Percentiles rank a stretch among this genome's conserved stretches.
phyloP scores from a whole-genome alignment of 2,797 vertebrate genomes.

The Leptodactylus fallax region DNA sequence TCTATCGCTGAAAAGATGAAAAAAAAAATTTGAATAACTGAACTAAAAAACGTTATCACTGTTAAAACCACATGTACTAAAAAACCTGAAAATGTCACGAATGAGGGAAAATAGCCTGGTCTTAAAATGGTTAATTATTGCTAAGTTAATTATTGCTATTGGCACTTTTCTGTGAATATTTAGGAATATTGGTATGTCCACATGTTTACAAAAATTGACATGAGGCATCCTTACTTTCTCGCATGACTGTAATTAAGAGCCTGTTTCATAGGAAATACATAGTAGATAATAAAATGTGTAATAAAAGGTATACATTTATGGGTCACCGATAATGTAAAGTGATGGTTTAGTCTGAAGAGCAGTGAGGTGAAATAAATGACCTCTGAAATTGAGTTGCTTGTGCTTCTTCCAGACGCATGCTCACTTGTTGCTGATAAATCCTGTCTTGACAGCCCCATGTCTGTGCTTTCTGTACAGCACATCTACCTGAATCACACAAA shows the following conservation, averaged over 20 bases:
- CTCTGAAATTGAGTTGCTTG: not conserved
- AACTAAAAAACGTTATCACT: too few relatives aligned
- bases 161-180: too few relatives aligned
- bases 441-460: not conserved
- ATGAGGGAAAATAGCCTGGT: too few relatives aligned
- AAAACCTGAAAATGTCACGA: too few relatives aligned
- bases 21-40: too few relatives aligned
- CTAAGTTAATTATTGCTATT: too few relatives aligned
- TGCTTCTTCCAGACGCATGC: not conserved
- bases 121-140: too few relatives aligned
- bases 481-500: slow-evolving; percentile 29
- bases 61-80: too few relatives aligned
- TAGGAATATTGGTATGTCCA: too few relatives aligned
- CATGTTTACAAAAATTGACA: not conserved
- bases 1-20: too few relatives aligned
- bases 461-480: not conserved
- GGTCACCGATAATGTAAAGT: not conserved
- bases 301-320: not conserved
- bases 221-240: not conserved
- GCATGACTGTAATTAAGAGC: not conserved
- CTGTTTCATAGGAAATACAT: not conserved
- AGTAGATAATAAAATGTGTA: not conserved
- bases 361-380: slow-evolving; percentile 16
- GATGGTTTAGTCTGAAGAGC: not conserved
- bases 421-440: not conserved